A percentile compares a stretch with the other conserved stretches of the same genome.
phyloP scores from a whole-genome alignment of 1,140 invertebrate genomes.

The Apis cerana region DNA sequence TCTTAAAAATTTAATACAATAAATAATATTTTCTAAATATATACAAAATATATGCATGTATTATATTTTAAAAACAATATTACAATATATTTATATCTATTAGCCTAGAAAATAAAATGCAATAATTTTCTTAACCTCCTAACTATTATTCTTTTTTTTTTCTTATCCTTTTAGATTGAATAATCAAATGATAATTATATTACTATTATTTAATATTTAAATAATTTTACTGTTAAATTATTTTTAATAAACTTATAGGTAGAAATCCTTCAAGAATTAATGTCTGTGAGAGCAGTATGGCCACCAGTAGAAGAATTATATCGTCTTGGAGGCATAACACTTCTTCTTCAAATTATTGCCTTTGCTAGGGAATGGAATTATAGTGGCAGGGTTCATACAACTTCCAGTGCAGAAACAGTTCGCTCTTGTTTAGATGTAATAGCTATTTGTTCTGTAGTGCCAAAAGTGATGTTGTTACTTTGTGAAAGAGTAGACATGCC shows the following conservation, averaged over 20 bases:
- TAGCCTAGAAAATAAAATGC: too few relatives aligned
- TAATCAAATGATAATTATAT: too few relatives aligned
- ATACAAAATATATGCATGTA: too few relatives aligned
- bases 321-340: conserved; percentile 90
- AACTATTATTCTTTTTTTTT: too few relatives aligned
- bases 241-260: conserved; percentile 76
- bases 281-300: conserved; percentile 91
- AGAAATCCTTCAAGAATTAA: conserved; percentile 89
- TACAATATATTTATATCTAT: too few relatives aligned
- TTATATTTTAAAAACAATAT: too few relatives aligned
- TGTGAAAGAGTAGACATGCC: conserved; percentile 90
- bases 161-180: too few relatives aligned
- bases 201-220: too few relatives aligned
- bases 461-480: conserved; percentile 91
- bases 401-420: conserved; percentile 91
- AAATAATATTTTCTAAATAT: too few relatives aligned
- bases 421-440: conserved; percentile 94
- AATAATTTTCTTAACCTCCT: too few relatives aligned
- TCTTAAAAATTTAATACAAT: too few relatives aligned
- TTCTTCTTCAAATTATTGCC: conserved; percentile 93
- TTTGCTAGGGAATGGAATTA: conserved; percentile 96
- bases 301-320: conserved; percentile 92
- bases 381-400: conserved; percentile 83
- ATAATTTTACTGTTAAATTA: background rate
- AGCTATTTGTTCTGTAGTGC: conserved; percentile 93